These are phyloP conservation scores for Macrosoma leucophasiata DNA, from an alignment of 2,888 invertebrate species.

Conservation along the genomic window DNA sequence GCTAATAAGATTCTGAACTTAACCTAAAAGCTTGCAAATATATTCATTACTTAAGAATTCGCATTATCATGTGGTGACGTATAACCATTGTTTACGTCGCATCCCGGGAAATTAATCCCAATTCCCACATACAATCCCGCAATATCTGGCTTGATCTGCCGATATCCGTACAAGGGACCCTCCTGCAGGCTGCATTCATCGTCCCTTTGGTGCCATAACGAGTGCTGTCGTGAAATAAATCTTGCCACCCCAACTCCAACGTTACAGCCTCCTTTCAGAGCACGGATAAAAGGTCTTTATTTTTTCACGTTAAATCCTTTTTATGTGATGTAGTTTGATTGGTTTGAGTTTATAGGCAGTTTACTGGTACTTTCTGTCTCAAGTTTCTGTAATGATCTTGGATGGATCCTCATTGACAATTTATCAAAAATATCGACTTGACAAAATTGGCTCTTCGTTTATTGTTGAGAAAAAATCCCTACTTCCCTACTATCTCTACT, in stretches of 20 bases:
- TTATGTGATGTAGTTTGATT: conserved; percentile 56
- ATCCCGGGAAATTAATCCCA: conserved; percentile 47
- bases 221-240: conserved; percentile 69
- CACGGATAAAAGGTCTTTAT: conserved; percentile 66
- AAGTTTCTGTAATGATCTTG: too few species aligned
- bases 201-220: conserved; percentile 69
- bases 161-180: conserved; percentile 53
- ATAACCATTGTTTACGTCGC: conserved; percentile 33
- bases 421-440: too few species aligned
- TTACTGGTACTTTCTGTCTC: too few species aligned
- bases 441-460: too few species aligned
- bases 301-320: conserved; percentile 61
- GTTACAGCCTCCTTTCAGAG: conserved; percentile 59
- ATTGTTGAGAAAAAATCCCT: too few species aligned
- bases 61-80: too few species aligned
- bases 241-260: conserved; percentile 56
- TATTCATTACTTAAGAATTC: too few species aligned
- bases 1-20: too few species aligned
- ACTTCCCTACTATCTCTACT: too few species aligned
- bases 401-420: too few species aligned
- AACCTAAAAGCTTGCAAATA: too few species aligned
- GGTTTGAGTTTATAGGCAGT: conserved; percentile 49
- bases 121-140: conserved; percentile 54
- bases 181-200: conserved; percentile 59
- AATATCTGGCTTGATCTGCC: conserved; percentile 47